These are phyloP conservation scores for Astropecten irregularis DNA, from an alignment of 53 echinoderm and acorn worm species.

Conservation along the genomic window DNA sequence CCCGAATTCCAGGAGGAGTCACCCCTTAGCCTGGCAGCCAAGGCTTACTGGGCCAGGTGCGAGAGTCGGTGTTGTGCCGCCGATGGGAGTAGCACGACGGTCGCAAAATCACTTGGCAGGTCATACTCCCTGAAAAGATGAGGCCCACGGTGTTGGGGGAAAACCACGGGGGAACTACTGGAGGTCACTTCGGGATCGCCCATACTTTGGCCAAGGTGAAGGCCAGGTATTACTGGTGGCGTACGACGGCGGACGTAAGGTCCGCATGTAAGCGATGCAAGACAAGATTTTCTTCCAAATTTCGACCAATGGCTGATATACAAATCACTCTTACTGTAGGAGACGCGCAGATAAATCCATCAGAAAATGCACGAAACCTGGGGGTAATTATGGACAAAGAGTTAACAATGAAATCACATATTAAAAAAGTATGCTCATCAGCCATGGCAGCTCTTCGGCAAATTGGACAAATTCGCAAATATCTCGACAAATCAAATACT, in stretches of 20 bases:
- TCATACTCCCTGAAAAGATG: constrained; percentile 1
- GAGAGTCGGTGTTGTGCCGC: not conserved
- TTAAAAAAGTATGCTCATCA: too few relatives aligned
- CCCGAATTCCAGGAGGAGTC: constrained; percentile 22
- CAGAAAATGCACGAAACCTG: too few relatives aligned
- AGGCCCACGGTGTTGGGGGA: not conserved
- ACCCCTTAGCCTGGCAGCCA: not conserved
- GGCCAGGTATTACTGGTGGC: constrained; percentile 10
- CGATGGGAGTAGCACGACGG: constrained; percentile 31
- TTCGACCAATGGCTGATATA: too few relatives aligned
- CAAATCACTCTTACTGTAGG: too few relatives aligned
- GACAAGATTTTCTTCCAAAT: too few relatives aligned
- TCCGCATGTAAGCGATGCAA: not conserved
- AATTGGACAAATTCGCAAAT: too few relatives aligned
- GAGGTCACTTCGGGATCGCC: constrained; percentile 25
- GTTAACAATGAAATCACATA: too few relatives aligned
- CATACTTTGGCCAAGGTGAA: constrained; percentile 4
- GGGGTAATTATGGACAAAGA: too few relatives aligned
- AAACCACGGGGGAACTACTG: not conserved
- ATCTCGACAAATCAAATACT: too few relatives aligned
- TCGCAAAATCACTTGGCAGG: not conserved
- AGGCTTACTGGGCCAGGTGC: constrained; percentile 12
- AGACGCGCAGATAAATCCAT: too few relatives aligned
- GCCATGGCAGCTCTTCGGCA: too few relatives aligned
- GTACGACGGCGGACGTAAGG: constrained; percentile 17